Evolutionary conservation across 2,888 invertebrate genomes (phyloP).

Genomic region (Agrochola macilenta): DNA sequence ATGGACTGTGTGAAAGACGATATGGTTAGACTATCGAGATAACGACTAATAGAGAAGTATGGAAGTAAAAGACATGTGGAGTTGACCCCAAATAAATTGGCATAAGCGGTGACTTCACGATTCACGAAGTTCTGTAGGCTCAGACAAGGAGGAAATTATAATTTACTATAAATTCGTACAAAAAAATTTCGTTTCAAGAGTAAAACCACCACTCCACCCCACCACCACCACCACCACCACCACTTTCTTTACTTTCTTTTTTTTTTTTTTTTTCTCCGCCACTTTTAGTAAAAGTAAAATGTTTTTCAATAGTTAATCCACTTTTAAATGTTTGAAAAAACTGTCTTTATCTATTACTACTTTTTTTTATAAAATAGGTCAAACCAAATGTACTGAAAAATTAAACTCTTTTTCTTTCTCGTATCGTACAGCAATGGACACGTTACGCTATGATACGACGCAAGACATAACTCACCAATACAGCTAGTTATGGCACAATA

Average conservation of each 20-base stretch:
- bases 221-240: no score
- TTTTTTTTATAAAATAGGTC: neutral
- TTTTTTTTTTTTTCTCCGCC: no score
- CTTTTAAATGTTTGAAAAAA: neutral
- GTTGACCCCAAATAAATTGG: no score
- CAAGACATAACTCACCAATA: slow-evolving; percentile 83
- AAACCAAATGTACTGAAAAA: neutral
- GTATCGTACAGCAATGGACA: slow-evolving; percentile 73
- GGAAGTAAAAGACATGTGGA: neutral
- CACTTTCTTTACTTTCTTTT: no score
- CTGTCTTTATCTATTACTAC: neutral
- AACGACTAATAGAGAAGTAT: neutral
- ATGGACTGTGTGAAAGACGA: neutral
- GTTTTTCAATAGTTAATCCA: neutral
- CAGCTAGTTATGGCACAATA: slow-evolving; percentile 86
- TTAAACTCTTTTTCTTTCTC: slow-evolving; percentile 16
- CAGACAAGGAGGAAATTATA: no score
- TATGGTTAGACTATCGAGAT: neutral
- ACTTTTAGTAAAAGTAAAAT: no score
- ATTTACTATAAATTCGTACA: neutral
- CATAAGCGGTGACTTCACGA: no score
- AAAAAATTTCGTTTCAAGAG: neutral
- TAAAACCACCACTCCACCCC: no score
- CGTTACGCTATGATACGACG: slow-evolving; percentile 61
- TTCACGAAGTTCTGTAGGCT: neutral